Evolutionary conservation across 2,888 invertebrate species (phyloP), one percentile per base, ranked within the genome.

Genomic region (Clostera curtula): DNA sequence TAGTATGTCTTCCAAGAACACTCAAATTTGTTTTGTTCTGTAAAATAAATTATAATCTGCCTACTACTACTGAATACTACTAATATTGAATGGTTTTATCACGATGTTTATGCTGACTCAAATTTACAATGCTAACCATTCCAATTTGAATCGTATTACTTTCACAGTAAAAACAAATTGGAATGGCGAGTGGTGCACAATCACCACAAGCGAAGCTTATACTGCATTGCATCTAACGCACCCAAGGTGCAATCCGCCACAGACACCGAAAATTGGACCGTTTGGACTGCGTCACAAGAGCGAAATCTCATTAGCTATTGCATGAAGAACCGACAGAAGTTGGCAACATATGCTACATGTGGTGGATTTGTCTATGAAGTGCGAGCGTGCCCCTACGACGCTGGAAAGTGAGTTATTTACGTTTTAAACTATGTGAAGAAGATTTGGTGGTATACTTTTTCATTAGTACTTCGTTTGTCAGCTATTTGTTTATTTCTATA

Each of bases 311-410:
- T 88, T 23, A 77, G 85, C 36, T 87, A 85, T 28, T 76, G 69
- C 12, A 33, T 88, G 24, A 51, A 58, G 25, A 53, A 68, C 1
- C 57, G 56, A 9, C 56, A 68, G 32, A 64, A 59, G 24, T 31
- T 82, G 5, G 53, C 68, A 1, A 62, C 67, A 2, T 74, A 82
- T 40, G 83, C 87, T 2, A 89, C 90, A 0, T 83, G 89, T 37
- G 90, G 89, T 3, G 91, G 91, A 6, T 87, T 74, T 53, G 63
- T 91, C 2, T 90, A 89, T 50, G 85, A 84, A 15, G 59, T 92
- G 12, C 77, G 85, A 18, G 60, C 85, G 4, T 92, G 91, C 29
- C 89, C 90, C 0, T 72, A 92, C 31, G 92, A 93, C 67, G 90
- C 92, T 27, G 85, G 85, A 55, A 87, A 83, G 89, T 88, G 62